These are phyloP conservation scores for Drosophila gunungcola DNA, from an alignment of 1,140 invertebrate species.

Conservation along the genomic window DNA sequence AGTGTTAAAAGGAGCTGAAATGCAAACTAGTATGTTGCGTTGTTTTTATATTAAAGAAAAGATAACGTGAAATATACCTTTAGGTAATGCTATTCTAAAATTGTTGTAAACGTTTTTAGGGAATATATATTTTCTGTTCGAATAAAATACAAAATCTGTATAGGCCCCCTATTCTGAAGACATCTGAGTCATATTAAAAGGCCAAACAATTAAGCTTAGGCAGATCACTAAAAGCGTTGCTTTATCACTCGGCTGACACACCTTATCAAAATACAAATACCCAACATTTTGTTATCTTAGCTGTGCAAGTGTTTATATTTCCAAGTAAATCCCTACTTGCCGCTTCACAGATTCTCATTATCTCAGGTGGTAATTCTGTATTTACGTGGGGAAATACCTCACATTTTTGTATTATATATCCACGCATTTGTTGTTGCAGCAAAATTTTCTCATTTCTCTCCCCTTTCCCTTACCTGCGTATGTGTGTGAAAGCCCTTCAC, in stretches of 20 bases:
- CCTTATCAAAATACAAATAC: conserved; percentile 1
- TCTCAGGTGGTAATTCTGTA: conserved; percentile 14
- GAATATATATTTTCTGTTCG: too few species aligned
- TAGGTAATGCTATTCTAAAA: too few species aligned
- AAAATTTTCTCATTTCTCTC: conserved; percentile 14
- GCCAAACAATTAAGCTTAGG: too few species aligned
- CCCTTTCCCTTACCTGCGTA: conserved; percentile 5
- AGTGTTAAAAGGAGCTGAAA: too few species aligned
- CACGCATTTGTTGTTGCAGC: conserved; percentile 26
- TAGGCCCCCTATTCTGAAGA: too few species aligned
- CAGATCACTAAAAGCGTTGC: neutral
- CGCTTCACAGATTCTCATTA: conserved; percentile 21
- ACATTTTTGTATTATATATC: neutral
- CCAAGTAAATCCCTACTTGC: conserved; percentile 11
- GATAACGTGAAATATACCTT: too few species aligned
- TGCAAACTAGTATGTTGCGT: too few species aligned
- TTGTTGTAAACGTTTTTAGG: too few species aligned
- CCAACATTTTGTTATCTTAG: neutral
- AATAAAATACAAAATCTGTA: neutral
- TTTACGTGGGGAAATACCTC: conserved; percentile 30
- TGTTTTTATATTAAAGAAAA: too few species aligned
- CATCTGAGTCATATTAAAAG: too few species aligned
- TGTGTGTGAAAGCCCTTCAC: conserved; percentile 30
- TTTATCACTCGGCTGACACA: conserved; percentile 1
- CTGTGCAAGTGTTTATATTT: conserved; percentile 6